phyloP scores from a whole-genome alignment of 2,113 vertebrate genomes.

The Nothobranchius kuhntae region DNA sequence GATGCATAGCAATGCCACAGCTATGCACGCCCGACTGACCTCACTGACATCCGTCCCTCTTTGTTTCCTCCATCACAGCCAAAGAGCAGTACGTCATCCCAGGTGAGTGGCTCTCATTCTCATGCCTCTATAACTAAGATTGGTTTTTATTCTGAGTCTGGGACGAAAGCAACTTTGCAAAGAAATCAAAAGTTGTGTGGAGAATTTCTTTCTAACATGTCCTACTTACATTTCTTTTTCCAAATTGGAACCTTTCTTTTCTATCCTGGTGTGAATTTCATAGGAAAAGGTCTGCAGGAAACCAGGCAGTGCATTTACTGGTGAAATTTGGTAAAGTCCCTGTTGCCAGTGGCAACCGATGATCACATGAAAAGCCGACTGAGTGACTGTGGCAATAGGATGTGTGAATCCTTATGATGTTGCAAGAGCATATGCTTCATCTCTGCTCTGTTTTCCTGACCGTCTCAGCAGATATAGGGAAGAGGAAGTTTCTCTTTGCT shows the following conservation, averaged over 20 bases:
- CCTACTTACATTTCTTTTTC: neutral
- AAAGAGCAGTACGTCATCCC: conserved; percentile 86
- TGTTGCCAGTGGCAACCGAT: neutral
- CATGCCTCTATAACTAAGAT: conserved; percentile 15
- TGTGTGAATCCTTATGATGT: conserved; percentile 26
- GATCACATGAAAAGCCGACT: conserved; percentile 28
- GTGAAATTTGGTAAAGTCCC: conserved; percentile 11
- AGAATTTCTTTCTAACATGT: neutral
- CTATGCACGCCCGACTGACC: conserved; percentile 59
- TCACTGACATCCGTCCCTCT: conserved; percentile 78
- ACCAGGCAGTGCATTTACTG: neutral
- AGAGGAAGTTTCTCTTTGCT: conserved; percentile 68
- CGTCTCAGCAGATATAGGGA: conserved; percentile 41
- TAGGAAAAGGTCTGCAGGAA: conserved; percentile 5
- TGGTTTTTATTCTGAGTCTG: too few species aligned
- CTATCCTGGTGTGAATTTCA: neutral
- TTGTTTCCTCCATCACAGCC: conserved; percentile 82
- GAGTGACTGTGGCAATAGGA: conserved; percentile 1
- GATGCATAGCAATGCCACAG: conserved; percentile 63
- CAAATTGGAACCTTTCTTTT: conserved; percentile 1
- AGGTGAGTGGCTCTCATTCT: conserved; percentile 78
- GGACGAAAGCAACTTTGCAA: too few species aligned
- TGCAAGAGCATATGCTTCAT: conserved; percentile 40
- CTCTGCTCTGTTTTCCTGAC: conserved; percentile 58
- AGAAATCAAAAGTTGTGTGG: too few species aligned